These are phyloP conservation scores for Cynopterus sphinx DNA, from an alignment of 2,797 vertebrate genomes.

Conservation along the genomic window DNA sequence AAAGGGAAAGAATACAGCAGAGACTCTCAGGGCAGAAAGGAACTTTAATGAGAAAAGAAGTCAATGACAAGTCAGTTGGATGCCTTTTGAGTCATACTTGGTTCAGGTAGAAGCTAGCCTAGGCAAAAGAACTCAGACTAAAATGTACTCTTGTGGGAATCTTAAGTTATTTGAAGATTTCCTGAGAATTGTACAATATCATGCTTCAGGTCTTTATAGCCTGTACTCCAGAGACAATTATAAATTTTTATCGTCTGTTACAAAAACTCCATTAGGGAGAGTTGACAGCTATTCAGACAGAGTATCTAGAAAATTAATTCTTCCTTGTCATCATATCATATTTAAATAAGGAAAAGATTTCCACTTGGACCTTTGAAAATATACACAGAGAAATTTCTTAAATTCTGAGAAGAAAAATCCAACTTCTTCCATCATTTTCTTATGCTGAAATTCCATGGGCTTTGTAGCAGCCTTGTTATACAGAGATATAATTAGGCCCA, in stretches of 20 bases:
- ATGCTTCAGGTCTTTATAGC: background rate
- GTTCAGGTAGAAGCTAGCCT: background rate
- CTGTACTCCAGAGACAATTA: background rate
- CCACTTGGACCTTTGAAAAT: background rate
- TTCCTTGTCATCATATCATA: background rate
- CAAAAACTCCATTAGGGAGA: background rate
- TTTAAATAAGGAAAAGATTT: conserved; percentile 13
- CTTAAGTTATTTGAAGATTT: background rate
- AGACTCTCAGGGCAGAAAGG: background rate
- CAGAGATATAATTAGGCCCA: background rate
- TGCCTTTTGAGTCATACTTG: background rate
- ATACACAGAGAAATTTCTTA: conserved; percentile 28
- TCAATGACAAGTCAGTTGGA: background rate
- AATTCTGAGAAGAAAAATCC: background rate
- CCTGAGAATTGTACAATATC: background rate
- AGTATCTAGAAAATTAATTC: background rate
- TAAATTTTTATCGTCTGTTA: background rate
- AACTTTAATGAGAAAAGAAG: conserved; percentile 44
- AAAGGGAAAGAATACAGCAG: background rate
- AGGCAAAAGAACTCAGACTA: background rate
- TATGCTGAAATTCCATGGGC: conserved; percentile 22
- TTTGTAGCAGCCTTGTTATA: background rate
- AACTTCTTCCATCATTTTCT: conserved; percentile 14
- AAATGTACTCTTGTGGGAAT: background rate
- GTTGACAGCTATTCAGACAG: background rate